phyloP scores from a whole-genome alignment of 2,888 invertebrate species.

The Sericinus montela region DNA sequence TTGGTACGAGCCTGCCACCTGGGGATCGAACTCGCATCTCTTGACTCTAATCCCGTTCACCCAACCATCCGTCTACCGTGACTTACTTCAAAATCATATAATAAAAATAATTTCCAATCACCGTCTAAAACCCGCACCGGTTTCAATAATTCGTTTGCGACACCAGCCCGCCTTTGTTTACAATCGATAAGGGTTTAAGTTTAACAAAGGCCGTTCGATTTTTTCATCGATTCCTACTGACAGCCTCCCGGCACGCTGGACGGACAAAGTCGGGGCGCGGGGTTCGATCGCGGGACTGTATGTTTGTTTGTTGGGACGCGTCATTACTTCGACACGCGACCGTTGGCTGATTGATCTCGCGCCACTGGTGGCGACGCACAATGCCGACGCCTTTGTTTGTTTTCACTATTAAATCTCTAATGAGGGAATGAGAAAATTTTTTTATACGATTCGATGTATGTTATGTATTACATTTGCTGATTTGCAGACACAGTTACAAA shows the following conservation, averaged over 20 bases:
- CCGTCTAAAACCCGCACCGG: too few relatives aligned
- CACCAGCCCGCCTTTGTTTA: background rate
- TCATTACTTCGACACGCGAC: constrained; percentile 60
- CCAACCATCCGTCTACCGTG: too few relatives aligned
- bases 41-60: too few relatives aligned
- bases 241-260: constrained; percentile 5
- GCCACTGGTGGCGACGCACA: constrained; percentile 20
- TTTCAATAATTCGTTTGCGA: background rate
- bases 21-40: too few relatives aligned
- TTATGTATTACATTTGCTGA: too few relatives aligned
- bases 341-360: background rate
- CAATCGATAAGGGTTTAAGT: constrained; percentile 11
- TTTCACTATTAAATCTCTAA: constrained; percentile 20
- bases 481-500: too few relatives aligned
- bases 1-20: too few relatives aligned
- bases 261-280: background rate
- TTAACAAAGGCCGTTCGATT: constrained; percentile 3
- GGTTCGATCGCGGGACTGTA: constrained; percentile 12
- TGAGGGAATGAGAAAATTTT: constrained; percentile 2
- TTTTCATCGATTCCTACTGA: constrained; percentile 2
- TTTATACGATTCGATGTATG: too few relatives aligned
- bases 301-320: constrained; percentile 39
- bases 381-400: constrained; percentile 15
- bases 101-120: too few relatives aligned
- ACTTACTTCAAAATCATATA: too few relatives aligned